phyloP scores from a whole-genome alignment of 1,140 invertebrate species.

The Drosophila dunni region DNA sequence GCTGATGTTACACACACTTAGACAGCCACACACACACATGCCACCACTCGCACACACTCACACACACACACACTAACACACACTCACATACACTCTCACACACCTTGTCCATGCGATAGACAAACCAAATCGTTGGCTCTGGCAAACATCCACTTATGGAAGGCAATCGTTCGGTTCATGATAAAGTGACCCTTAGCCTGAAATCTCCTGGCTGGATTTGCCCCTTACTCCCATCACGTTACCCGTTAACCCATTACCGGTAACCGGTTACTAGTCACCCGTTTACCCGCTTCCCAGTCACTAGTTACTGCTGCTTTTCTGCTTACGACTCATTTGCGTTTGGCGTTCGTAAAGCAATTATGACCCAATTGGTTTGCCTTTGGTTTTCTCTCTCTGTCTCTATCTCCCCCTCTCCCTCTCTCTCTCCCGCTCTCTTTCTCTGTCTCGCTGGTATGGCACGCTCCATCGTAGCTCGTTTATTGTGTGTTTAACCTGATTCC shows the following conservation, averaged over 20 bases:
- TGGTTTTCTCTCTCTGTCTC: slow-evolving; percentile 19
- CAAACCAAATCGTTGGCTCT: not conserved
- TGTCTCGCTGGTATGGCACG: not conserved
- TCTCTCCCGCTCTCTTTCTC: not conserved
- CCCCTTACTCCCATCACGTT: not conserved
- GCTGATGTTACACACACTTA: not conserved
- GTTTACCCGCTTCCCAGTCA: not conserved
- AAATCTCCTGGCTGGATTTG: not conserved
- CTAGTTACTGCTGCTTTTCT: slow-evolving; percentile 36
- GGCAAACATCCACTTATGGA: slow-evolving; percentile 16
- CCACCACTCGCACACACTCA: not conserved
- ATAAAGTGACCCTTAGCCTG: slow-evolving; percentile 36
- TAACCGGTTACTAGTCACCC: slow-evolving; percentile 12
- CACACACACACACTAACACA: not conserved
- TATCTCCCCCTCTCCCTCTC: not conserved
- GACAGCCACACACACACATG: not conserved
- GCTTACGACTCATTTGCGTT: slow-evolving; percentile 78
- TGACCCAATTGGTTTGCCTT: slow-evolving; percentile 74
- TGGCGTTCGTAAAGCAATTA: slow-evolving; percentile 79
- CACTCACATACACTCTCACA: not conserved
- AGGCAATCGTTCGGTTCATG: slow-evolving; percentile 23
- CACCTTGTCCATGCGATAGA: slow-evolving; percentile 1
- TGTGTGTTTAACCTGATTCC: slow-evolving; percentile 79
- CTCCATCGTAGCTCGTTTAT: slow-evolving; percentile 39
- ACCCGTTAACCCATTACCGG: not conserved